Evolutionary conservation across 2,797 vertebrate species (phyloP).

Genomic region (Pipistrellus pipistrellus): DNA sequence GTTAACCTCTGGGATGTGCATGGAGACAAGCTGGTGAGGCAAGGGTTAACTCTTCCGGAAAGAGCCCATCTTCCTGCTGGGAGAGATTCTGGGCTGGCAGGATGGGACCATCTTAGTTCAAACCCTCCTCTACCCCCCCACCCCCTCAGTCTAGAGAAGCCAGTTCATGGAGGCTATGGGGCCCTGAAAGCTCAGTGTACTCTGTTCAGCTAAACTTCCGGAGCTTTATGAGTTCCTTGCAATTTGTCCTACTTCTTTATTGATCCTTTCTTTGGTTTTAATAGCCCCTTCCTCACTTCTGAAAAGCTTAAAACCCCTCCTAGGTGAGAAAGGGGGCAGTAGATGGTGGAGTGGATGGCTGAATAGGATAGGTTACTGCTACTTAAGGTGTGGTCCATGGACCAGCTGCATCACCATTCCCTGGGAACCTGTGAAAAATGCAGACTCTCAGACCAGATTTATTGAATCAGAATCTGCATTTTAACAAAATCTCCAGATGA

Average conservation of each 20-base stretch:
- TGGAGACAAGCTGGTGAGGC: neutral
- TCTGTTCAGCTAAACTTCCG: neutral
- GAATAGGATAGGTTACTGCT: neutral
- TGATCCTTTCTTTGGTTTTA: neutral
- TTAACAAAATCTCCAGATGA: neutral
- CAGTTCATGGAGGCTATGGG: accelerated
- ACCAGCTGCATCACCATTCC: too few species aligned
- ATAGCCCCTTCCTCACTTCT: neutral
- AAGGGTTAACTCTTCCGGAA: neutral
- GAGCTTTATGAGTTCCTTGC: neutral
- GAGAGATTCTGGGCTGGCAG: neutral
- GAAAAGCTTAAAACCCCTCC: neutral
- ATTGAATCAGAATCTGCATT: neutral
- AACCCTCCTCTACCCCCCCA: accelerated
- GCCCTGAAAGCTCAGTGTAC: neutral
- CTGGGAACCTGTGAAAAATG: neutral
- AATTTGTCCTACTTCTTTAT: too few species aligned
- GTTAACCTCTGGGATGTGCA: neutral
- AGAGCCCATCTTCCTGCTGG: neutral
- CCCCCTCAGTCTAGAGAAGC: neutral
- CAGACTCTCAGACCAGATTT: neutral
- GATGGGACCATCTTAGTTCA: neutral
- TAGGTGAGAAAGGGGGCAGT: neutral
- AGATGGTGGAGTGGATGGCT: too few species aligned
- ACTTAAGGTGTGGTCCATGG: neutral